These are phyloP conservation scores for Anarrhichthys ocellatus DNA, from an alignment of 2,113 vertebrate genomes.

Conservation along the genomic window DNA sequence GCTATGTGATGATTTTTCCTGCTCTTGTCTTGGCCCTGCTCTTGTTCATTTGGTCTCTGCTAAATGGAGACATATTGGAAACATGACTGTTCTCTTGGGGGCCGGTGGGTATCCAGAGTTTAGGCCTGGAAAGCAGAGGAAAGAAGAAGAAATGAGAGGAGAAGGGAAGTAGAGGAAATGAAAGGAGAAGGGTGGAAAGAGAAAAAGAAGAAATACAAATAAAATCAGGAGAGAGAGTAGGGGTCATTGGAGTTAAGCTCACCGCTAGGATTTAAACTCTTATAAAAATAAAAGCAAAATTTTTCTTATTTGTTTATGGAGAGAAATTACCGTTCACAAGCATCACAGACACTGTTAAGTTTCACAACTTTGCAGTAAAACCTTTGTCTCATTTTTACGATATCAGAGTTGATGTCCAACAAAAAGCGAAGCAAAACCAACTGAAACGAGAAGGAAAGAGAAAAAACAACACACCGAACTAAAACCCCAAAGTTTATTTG, in stretches of 20 bases:
- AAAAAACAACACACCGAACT: conserved; percentile 21
- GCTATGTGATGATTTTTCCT: conserved; percentile 71
- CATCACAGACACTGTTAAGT: conserved; percentile 75
- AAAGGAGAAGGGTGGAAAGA: conserved; percentile 40
- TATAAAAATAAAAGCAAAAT: conserved; percentile 57
- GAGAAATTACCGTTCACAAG: conserved; percentile 64
- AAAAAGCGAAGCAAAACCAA: conserved; percentile 34
- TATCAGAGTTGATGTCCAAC: conserved; percentile 65
- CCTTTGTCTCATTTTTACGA: conserved; percentile 69
- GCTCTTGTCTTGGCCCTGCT: conserved; percentile 66
- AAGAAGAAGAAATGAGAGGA: conserved; percentile 38
- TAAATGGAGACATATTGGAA: conserved; percentile 76
- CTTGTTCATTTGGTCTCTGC: conserved; percentile 61
- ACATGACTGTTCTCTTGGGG: conserved; percentile 56
- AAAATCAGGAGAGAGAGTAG: conserved; percentile 23
- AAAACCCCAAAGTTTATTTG: conserved; percentile 70
- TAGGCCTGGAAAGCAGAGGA: conserved; percentile 40
- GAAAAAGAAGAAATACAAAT: conserved; percentile 28
- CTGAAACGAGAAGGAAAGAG: conserved; percentile 29
- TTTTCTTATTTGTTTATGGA: conserved; percentile 68
- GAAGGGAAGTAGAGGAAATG: conserved; percentile 35
- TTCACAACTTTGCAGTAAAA: conserved; percentile 75
- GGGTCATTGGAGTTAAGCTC: conserved; percentile 36
- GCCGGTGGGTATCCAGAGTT: conserved; percentile 54
- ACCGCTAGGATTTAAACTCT: conserved; percentile 42